Conservation (phyloP, 2,113 vertebrate species). For the Thomomys bottae region DNA sequence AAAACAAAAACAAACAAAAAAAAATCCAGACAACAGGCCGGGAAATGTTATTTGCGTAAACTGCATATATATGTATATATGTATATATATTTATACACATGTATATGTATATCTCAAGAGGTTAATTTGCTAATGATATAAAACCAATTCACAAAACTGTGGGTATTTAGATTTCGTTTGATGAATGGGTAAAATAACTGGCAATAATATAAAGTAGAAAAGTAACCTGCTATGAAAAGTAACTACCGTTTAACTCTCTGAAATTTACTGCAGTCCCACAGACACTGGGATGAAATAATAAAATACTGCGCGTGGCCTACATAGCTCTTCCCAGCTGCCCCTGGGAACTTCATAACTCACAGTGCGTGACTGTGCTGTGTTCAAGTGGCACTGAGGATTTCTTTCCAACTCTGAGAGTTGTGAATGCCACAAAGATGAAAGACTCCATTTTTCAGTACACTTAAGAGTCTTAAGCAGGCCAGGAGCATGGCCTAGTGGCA, state of each 20-base stretch:
- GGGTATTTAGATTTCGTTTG: not conserved
- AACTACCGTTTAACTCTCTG: not conserved
- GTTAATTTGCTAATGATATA: not conserved
- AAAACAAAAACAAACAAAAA: not conserved
- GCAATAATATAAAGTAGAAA: not conserved
- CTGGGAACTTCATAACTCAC: not conserved
- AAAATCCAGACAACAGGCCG: not conserved
- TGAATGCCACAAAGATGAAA: too few species aligned
- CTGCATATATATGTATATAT: too few species aligned
- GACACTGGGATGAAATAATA: too few species aligned
- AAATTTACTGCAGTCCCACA: not conserved
- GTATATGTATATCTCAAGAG: not conserved
- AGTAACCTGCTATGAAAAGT: not conserved
- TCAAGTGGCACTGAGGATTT: not conserved
- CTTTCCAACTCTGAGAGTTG: too few species aligned
- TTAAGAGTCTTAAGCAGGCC: too few species aligned
- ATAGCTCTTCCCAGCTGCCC: not conserved
- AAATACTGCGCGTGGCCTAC: not conserved
- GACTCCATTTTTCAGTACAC: too few species aligned
- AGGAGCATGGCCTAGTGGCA: too few species aligned
- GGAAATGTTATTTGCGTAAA: too few species aligned
- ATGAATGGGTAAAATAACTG: constrained; percentile 2
- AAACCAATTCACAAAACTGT: constrained; percentile 31
- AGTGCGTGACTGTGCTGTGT: not conserved
- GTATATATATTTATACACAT: too few species aligned